These are phyloP conservation scores for Marasmarcha lunaedactyla DNA, from an alignment of 2,888 invertebrate genomes.

Conservation along the genomic window DNA sequence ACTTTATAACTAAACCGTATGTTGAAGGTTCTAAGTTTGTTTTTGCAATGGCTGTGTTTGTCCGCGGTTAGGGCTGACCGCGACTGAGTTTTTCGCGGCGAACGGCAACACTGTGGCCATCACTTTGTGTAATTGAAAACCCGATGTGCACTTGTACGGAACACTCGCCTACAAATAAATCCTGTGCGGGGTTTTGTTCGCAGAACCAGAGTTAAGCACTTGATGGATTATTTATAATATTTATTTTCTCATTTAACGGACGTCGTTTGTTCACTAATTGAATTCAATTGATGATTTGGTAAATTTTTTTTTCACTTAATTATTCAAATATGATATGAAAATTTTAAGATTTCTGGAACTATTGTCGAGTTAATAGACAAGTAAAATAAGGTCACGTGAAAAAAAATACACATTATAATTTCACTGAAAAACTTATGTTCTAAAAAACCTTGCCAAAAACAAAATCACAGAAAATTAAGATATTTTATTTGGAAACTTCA, in stretches of 20 bases:
- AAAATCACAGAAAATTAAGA: too few relatives aligned
- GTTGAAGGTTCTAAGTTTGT: conserved; percentile 33
- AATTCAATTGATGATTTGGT: too few relatives aligned
- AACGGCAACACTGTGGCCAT: conserved; percentile 46
- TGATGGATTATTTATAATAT: background rate
- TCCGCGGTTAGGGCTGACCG: conserved; percentile 52
- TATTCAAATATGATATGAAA: too few relatives aligned
- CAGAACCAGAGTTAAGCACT: background rate
- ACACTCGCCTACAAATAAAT: conserved; percentile 55
- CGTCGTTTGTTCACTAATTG: background rate
- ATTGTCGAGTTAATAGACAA: too few relatives aligned
- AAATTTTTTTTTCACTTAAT: too few relatives aligned
- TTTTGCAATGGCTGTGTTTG: conserved; percentile 31
- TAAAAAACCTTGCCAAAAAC: too few relatives aligned
- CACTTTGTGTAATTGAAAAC: conserved; percentile 69
- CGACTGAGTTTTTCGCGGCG: conserved; percentile 53
- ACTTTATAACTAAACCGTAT: conserved; percentile 42
- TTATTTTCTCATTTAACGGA: background rate
- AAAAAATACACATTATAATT: too few relatives aligned
- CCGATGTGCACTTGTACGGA: conserved; percentile 60
- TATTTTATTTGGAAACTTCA: background rate
- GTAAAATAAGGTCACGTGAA: too few relatives aligned
- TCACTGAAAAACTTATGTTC: too few relatives aligned
- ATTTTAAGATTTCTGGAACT: too few relatives aligned
- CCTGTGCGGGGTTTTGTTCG: conserved; percentile 14